Evolutionary conservation across 35 echinoderm and acorn worm genomes (phyloP).

Genomic region (Acanthaster planci): DNA sequence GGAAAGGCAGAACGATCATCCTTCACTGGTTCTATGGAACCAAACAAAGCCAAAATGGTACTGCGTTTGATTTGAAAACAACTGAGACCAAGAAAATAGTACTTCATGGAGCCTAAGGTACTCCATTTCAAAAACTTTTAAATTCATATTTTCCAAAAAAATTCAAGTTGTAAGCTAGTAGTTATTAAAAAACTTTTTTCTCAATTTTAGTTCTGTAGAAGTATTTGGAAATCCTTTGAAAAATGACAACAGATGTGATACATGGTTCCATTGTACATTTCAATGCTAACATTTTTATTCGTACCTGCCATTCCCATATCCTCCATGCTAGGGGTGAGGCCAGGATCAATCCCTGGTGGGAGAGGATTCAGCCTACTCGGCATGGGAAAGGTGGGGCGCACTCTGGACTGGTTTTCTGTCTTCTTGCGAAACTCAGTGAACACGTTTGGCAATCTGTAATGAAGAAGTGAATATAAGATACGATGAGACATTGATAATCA

Average conservation of each 20-base stretch:
- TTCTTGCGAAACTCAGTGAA: constrained; percentile 82
- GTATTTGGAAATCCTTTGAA: too few relatives aligned
- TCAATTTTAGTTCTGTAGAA: too few relatives aligned
- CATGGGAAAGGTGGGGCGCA: constrained; percentile 53
- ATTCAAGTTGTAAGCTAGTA: too few relatives aligned
- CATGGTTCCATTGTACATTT: too few relatives aligned
- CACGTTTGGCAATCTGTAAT: constrained; percentile 65
- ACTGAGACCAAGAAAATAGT: too few relatives aligned
- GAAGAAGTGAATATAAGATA: not conserved
- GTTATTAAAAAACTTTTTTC: too few relatives aligned
- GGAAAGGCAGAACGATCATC: constrained; percentile 74
- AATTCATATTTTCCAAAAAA: not conserved
- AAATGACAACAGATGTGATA: too few relatives aligned
- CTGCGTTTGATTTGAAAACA: not conserved
- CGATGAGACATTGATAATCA: not conserved
- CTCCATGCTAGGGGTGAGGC: constrained; percentile 53
- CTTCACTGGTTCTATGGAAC: constrained; percentile 37
- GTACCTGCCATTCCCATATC: constrained; percentile 58
- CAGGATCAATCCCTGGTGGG: constrained; percentile 57
- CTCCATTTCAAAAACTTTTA: too few relatives aligned
- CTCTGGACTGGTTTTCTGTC: constrained; percentile 37
- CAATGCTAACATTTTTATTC: not conserved
- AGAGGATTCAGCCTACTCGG: constrained; percentile 58
- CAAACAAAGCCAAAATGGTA: constrained; percentile 9
- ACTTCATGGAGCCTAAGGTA: too few relatives aligned